phyloP scores from a whole-genome alignment of 37 sponge, comb jelly and placozoan species.

The Haliclona indistincta region DNA sequence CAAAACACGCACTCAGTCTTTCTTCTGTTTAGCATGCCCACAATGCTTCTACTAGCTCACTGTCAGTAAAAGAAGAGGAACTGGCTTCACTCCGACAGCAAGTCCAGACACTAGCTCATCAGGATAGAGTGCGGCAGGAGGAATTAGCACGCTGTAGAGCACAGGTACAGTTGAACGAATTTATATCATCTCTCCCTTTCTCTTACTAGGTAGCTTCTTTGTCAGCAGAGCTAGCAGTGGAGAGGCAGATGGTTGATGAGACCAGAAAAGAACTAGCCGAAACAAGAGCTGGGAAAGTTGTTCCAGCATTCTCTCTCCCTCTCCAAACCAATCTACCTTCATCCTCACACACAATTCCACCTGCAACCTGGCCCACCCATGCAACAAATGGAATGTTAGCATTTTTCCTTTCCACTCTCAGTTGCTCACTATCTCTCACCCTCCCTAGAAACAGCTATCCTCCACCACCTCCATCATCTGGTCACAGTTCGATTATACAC shows the following conservation, averaged over 20 bases:
- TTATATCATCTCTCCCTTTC: background rate
- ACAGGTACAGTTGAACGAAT: background rate
- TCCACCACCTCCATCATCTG: too few species aligned
- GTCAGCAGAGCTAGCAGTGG: constrained; percentile 76
- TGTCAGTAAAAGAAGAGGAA: constrained; percentile 49
- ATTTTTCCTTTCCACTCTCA: too few species aligned
- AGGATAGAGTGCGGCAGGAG: constrained; percentile 43
- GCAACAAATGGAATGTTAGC: too few species aligned
- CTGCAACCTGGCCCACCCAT: too few species aligned
- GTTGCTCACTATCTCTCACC: too few species aligned
- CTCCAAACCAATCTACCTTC: too few species aligned
- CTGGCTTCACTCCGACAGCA: constrained; percentile 43
- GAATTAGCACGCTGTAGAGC: constrained; percentile 60
- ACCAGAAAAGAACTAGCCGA: constrained; percentile 37
- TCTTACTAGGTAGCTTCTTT: constrained; percentile 49
- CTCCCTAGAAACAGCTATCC: too few species aligned
- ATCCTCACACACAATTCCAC: too few species aligned
- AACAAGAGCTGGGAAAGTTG: constrained; percentile 21
- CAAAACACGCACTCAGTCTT: too few species aligned
- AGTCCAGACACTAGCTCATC: constrained; percentile 37
- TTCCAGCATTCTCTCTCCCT: too few species aligned
- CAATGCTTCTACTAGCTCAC: constrained; percentile 39
- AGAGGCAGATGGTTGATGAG: constrained; percentile 61
- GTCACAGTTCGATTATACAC: too few species aligned
- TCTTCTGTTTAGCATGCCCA: constrained; percentile 23